phyloP scores from a whole-genome alignment of 2,113 vertebrate species.

The Amia ocellicauda region DNA sequence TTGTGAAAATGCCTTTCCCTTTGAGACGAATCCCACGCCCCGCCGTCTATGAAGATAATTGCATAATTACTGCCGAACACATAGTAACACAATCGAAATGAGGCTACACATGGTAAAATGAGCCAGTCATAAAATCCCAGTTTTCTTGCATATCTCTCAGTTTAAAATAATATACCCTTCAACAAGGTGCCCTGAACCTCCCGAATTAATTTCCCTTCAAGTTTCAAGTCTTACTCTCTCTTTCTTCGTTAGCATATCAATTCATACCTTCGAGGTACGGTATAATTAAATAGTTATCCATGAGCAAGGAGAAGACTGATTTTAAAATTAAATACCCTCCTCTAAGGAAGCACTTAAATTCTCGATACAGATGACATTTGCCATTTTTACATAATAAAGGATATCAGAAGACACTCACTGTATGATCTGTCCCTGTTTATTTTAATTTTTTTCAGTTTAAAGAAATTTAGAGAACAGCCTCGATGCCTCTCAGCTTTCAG shows the following conservation, averaged over 20 bases:
- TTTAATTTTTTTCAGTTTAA: too few species aligned
- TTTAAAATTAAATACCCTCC: slow-evolving; percentile 10
- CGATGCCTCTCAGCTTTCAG: too few species aligned
- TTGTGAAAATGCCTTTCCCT: slow-evolving; percentile 20
- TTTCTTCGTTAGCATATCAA: background rate
- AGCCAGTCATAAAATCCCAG: background rate
- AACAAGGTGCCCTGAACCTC: background rate
- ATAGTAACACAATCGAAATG: slow-evolving; percentile 11
- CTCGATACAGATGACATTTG: too few species aligned
- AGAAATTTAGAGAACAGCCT: too few species aligned
- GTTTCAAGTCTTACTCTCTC: background rate
- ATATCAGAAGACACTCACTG: too few species aligned
- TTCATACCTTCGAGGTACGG: background rate
- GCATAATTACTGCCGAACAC: slow-evolving; percentile 18
- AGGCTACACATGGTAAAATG: background rate
- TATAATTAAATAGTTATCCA: background rate
- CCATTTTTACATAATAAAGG: too few species aligned
- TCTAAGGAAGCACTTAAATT: background rate
- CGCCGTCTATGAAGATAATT: slow-evolving; percentile 34
- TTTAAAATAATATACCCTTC: background rate
- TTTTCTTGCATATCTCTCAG: background rate
- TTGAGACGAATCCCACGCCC: slow-evolving; percentile 31
- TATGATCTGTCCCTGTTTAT: too few species aligned
- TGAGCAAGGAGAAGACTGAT: background rate
- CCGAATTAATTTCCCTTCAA: background rate